phyloP scores from a whole-genome alignment of 2,888 invertebrate species.

The Cyaniris semiargus region DNA sequence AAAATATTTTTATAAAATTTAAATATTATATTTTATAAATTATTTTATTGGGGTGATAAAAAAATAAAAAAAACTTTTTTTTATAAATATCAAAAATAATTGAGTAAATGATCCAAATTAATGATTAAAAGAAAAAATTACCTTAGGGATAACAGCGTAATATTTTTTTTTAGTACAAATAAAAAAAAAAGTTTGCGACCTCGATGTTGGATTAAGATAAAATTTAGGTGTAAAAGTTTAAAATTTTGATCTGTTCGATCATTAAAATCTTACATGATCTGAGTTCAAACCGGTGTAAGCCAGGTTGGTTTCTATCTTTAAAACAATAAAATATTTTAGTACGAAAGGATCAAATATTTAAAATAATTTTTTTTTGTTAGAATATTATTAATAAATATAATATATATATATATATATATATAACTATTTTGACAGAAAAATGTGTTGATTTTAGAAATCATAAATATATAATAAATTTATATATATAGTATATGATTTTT shows the following conservation, averaged over 20 bases:
- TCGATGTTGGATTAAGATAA: constrained; percentile 93
- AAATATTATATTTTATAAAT: constrained; percentile 51
- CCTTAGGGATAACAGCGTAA: constrained; percentile 93
- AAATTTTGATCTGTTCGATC: constrained; percentile 89
- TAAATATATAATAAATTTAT: constrained; percentile 79
- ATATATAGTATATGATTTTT: constrained; percentile 49
- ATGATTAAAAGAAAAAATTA: constrained; percentile 86
- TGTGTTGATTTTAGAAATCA: constrained; percentile 87
- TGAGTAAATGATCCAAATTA: constrained; percentile 79
- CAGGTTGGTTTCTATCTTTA: constrained; percentile 93
- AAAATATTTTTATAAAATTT: constrained; percentile 58
- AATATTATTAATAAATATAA: constrained; percentile 55
- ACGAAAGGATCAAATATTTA: constrained; percentile 87
- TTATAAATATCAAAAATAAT: constrained; percentile 55
- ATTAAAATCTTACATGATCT: constrained; percentile 92
- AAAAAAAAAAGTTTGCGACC: constrained; percentile 88
- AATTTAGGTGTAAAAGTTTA: constrained; percentile 84
- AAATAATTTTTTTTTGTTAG: constrained; percentile 70
- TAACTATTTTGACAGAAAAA: constrained; percentile 84
- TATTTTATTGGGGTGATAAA: constrained; percentile 84
- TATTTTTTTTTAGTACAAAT: constrained; percentile 87
- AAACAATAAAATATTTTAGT: constrained; percentile 82
- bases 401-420: constrained; percentile 29
- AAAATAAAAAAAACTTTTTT: constrained; percentile 82
- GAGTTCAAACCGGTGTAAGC: constrained; percentile 93